Conservation (phyloP, 2,113 vertebrate genomes). For the Nesogale talazaci region DNA sequence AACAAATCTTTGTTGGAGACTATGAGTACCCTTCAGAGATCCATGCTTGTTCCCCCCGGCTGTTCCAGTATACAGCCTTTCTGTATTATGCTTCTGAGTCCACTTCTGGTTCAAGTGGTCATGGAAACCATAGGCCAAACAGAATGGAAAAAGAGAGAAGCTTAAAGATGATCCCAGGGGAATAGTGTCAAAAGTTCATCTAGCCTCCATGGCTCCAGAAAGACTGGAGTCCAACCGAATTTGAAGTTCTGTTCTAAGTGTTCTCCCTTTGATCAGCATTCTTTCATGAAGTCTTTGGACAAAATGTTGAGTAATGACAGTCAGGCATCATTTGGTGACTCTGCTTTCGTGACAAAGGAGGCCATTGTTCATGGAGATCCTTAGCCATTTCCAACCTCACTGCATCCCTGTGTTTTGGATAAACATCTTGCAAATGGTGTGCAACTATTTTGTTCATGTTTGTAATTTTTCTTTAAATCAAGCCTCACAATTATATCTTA, state of each 20-base stretch:
- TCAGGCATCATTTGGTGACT: not conserved
- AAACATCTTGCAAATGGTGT: not conserved
- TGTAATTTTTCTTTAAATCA: not conserved
- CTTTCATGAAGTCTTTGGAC: not conserved
- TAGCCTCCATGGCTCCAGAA: not conserved
- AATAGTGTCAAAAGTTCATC: not conserved
- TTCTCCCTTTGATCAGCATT: not conserved
- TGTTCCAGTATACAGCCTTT: too few relatives aligned
- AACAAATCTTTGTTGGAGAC: too few relatives aligned
- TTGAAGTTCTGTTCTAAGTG: not conserved
- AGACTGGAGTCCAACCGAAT: not conserved
- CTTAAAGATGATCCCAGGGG: not conserved
- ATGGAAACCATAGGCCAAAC: too few relatives aligned
- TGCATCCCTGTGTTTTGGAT: not conserved
- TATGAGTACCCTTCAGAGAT: too few relatives aligned
- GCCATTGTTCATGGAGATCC: not conserved
- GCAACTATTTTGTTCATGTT: not conserved
- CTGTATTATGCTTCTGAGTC: too few relatives aligned
- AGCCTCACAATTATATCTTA: not conserved
- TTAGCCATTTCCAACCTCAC: not conserved
- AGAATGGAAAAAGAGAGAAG: not conserved
- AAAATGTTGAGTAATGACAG: not conserved
- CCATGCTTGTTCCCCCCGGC: too few relatives aligned
- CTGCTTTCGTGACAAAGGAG: not conserved
- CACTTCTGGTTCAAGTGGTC: too few relatives aligned